Conservation (phyloP, 2,797 vertebrate species). For the Hemitrygon akajei region DNA sequence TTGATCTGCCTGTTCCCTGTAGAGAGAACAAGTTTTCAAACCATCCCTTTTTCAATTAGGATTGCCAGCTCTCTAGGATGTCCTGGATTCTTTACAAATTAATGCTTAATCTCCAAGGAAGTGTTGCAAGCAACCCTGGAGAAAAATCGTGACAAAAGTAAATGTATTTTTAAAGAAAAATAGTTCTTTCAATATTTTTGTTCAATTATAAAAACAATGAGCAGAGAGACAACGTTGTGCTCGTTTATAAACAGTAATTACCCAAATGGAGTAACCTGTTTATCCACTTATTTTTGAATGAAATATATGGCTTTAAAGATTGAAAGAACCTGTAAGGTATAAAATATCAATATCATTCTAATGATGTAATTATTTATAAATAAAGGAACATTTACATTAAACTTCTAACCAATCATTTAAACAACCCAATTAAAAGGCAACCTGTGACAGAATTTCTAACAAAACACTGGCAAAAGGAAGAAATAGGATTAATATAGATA, state of each 20-base stretch:
- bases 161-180: neutral
- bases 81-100: neutral
- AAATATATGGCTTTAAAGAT: no score
- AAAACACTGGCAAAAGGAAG: no score
- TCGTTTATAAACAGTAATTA: neutral
- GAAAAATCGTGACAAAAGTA: neutral
- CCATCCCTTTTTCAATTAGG: neutral
- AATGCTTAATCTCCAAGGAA: slow-evolving; percentile 14
- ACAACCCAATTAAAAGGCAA: neutral
- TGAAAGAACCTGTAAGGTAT: neutral
- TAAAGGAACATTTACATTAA: neutral
- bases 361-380: neutral
- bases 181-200: neutral
- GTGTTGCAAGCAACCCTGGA: neutral
- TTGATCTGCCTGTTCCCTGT: neutral
- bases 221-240: neutral
- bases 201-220: neutral
- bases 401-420: neutral
- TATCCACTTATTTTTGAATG: no score
- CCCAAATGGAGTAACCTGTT: neutral
- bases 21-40: slow-evolving; percentile 12
- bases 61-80: neutral
- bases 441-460: no score
- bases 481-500: no score
- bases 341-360: neutral